phyloP scores from a whole-genome alignment of 2,888 invertebrate genomes.

The Himalopsyche anomala region DNA sequence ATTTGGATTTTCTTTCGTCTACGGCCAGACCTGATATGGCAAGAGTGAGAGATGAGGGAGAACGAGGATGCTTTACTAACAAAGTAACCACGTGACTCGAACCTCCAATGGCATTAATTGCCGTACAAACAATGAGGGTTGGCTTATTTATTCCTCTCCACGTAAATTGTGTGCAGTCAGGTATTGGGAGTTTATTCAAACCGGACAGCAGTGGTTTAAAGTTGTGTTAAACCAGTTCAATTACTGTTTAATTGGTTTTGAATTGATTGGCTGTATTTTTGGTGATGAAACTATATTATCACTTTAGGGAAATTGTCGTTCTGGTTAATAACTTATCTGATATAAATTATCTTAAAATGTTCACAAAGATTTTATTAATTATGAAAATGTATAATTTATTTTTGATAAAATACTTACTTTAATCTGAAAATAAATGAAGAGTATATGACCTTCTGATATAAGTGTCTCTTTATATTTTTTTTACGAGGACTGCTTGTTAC shows the following conservation, averaged over 20 bases:
- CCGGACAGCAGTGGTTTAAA: slow-evolving; percentile 29
- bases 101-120: slow-evolving; percentile 63
- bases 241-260: slow-evolving; percentile 14
- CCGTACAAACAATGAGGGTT: slow-evolving; percentile 62
- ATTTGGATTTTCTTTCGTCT: neutral
- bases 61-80: slow-evolving; percentile 58
- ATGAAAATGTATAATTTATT: no score
- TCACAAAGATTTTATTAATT: no score
- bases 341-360: no score
- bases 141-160: slow-evolving; percentile 59
- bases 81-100: slow-evolving; percentile 64
- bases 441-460: no score
- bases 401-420: no score
- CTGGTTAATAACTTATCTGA: no score
- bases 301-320: no score
- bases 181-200: slow-evolving; percentile 51
- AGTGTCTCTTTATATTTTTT: no score
- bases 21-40: neutral
- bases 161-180: slow-evolving; percentile 62
- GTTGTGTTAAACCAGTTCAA: neutral
- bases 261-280: slow-evolving; percentile 10
- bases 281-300: neutral
- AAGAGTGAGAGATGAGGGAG: slow-evolving; percentile 26
- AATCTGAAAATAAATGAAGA: no score
- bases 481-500: no score